Conservation (phyloP, 2,888 invertebrate genomes). For the Ellobium chinense region DNA sequence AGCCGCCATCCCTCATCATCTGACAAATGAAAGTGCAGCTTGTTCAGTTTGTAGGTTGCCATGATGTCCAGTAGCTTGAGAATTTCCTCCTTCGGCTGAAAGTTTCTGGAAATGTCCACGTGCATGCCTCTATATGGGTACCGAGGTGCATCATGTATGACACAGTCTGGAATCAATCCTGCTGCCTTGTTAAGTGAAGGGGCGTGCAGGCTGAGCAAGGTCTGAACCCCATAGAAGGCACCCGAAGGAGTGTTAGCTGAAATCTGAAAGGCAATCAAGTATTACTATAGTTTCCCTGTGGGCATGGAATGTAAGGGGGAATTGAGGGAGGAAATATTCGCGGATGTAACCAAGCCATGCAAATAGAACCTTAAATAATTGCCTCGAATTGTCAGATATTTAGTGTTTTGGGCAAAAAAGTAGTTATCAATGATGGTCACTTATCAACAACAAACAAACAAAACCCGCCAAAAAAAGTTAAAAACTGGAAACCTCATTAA, state of each 20-base stretch:
- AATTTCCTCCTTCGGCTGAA: slow-evolving; percentile 63
- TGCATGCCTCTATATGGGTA: slow-evolving; percentile 66
- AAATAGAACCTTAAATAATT: no score
- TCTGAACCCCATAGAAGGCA: slow-evolving; percentile 55
- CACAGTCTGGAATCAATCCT: slow-evolving; percentile 51
- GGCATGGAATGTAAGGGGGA: no score
- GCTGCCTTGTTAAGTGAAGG: slow-evolving; percentile 42
- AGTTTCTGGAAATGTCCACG: slow-evolving; percentile 69
- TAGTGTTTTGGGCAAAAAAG: no score
- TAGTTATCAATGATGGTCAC: no score
- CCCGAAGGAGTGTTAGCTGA: slow-evolving; percentile 39
- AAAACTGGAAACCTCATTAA: no score
- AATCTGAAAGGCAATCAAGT: no score
- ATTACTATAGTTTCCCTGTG: no score
- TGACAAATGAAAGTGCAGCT: slow-evolving; percentile 74
- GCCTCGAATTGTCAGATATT: no score
- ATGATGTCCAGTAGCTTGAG: slow-evolving; percentile 69
- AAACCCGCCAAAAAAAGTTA: no score
- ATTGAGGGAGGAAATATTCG: no score
- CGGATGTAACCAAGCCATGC: no score
- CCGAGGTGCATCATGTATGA: slow-evolving; percentile 62
- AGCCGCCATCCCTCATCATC: slow-evolving; percentile 78
- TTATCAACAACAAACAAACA: no score
- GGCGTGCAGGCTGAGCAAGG: slow-evolving; percentile 47
- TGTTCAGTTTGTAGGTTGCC: slow-evolving; percentile 77